Conservation (phyloP, 2,888 invertebrate genomes). For the Fragum fragum region DNA sequence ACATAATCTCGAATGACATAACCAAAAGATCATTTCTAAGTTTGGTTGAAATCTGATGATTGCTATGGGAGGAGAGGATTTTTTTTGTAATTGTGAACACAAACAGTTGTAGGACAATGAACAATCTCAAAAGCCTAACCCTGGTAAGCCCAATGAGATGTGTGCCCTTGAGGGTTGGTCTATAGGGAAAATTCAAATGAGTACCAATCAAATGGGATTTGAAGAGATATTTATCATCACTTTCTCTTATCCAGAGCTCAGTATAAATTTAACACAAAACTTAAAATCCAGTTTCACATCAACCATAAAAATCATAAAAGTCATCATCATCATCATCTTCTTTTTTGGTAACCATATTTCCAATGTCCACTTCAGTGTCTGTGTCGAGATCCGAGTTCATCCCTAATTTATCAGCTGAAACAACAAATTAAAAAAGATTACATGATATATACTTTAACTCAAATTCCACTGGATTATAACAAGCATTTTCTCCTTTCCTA, state of each 20-base stretch:
- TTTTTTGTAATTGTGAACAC: too few relatives aligned
- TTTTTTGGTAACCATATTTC: constrained; percentile 68
- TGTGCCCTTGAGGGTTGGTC: background rate
- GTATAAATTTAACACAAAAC: background rate
- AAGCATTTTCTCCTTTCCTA: too few relatives aligned
- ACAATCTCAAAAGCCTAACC: too few relatives aligned
- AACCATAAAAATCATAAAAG: constrained; percentile 77
- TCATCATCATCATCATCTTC: constrained; percentile 75
- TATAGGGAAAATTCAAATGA: background rate
- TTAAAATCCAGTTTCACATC: constrained; percentile 20
- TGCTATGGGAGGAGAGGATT: too few relatives aligned
- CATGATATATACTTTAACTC: too few relatives aligned
- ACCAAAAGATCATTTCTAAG: too few relatives aligned
- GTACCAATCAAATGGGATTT: background rate
- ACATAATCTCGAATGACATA: too few relatives aligned
- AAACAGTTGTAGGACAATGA: too few relatives aligned
- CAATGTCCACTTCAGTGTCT: constrained; percentile 78
- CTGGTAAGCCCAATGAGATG: too few relatives aligned
- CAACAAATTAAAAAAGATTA: constrained; percentile 32
- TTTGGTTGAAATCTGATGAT: too few relatives aligned
- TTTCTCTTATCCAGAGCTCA: too few relatives aligned
- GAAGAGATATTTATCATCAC: background rate
- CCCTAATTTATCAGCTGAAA: constrained; percentile 69
- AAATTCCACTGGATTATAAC: too few relatives aligned
- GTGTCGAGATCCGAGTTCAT: constrained; percentile 81